These are phyloP conservation scores for Penaeus monodon DNA, from an alignment of 2,888 invertebrate genomes.

Conservation along the genomic window DNA sequence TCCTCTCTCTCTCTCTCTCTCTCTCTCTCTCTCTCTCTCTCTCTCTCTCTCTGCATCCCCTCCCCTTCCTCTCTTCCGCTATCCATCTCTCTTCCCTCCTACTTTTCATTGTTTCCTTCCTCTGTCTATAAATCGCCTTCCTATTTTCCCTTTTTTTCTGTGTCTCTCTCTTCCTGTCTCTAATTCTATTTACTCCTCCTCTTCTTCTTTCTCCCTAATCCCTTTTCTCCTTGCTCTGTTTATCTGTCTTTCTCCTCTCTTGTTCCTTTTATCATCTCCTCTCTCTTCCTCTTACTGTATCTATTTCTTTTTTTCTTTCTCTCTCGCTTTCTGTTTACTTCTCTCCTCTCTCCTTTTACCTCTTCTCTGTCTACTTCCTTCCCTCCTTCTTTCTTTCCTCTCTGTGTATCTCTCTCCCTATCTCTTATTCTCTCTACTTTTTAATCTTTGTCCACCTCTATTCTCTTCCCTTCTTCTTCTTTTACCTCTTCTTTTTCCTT, in stretches of 20 bases:
- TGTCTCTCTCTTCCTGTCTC: neutral
- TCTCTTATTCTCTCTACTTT: too few relatives aligned
- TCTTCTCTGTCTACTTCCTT: neutral
- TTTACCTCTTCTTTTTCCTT: too few relatives aligned
- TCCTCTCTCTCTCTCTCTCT: neutral
- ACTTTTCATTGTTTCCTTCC: too few relatives aligned
- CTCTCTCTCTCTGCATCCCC: neutral
- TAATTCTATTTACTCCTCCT: too few relatives aligned
- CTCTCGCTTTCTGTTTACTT: too few relatives aligned
- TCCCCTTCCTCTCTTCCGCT: neutral
- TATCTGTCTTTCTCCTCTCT: neutral
- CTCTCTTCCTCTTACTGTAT: neutral
- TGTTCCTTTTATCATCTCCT: neutral
- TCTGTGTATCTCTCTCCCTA: neutral
- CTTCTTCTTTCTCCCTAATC: too few relatives aligned
- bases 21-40: neutral
- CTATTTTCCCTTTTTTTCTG: too few relatives aligned
- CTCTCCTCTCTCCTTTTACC: neutral
- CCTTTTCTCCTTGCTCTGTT: neutral
- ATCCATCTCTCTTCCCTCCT: neutral
- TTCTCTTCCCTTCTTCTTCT: too few relatives aligned
- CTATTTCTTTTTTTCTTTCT: neutral
- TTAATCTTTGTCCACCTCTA: too few relatives aligned
- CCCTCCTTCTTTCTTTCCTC: too few relatives aligned
- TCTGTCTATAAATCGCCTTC: too few relatives aligned